phyloP scores from a whole-genome alignment of 2,113 vertebrate genomes.

The Leucopsar rothschildi region DNA sequence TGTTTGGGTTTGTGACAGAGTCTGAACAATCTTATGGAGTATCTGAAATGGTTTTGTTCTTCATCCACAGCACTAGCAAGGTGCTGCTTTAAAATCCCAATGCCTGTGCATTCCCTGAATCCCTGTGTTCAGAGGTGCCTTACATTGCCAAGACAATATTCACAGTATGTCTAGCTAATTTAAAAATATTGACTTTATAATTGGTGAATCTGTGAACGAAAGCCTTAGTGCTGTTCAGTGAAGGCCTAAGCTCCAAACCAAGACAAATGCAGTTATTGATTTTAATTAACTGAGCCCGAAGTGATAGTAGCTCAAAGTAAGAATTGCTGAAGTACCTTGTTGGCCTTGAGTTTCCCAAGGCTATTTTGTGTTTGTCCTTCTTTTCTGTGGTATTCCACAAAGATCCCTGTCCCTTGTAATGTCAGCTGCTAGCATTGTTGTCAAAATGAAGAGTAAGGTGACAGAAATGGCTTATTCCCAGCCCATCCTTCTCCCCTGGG shows the following conservation, averaged over 20 bases:
- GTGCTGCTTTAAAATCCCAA: neutral
- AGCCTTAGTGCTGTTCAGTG: neutral
- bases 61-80: neutral
- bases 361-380: neutral
- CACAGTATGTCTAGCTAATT: slow-evolving; percentile 18
- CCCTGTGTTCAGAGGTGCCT: neutral
- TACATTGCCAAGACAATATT: neutral
- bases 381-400: neutral
- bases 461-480: neutral
- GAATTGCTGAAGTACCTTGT: neutral
- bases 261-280: slow-evolving; percentile 53
- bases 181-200: slow-evolving; percentile 41
- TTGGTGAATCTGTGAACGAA: slow-evolving; percentile 6
- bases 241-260: slow-evolving; percentile 36
- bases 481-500: neutral
- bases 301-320: neutral
- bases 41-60: neutral
- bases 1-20: neutral
- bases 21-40: neutral
- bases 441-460: neutral
- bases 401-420: neutral
- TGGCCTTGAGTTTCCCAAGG: neutral
- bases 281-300: slow-evolving; percentile 44
- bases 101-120: neutral
- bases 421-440: neutral